Conservation (phyloP, 1,140 invertebrate species). For the Telenomus remus region DNA sequence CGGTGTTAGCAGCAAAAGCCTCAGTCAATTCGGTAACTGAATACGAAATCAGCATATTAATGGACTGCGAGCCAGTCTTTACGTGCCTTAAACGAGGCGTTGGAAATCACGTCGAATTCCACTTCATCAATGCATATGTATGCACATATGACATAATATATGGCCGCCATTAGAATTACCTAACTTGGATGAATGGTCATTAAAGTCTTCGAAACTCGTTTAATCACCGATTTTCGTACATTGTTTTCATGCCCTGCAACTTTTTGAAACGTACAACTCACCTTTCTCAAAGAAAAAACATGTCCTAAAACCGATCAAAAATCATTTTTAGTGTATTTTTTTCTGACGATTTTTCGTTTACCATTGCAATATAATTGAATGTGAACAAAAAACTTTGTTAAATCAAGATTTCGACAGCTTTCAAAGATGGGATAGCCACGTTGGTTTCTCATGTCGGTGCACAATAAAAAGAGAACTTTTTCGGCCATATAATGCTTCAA, state of each 20-base stretch:
- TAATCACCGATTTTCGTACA: constrained; percentile 20
- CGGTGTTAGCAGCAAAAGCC: constrained; percentile 51
- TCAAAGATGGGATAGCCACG: background rate
- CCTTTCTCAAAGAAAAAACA: too few relatives aligned
- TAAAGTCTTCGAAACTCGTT: constrained; percentile 33
- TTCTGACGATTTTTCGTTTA: too few relatives aligned
- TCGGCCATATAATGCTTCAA: constrained; percentile 29
- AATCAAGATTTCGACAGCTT: background rate
- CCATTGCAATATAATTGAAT: too few relatives aligned
- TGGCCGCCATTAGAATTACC: constrained; percentile 42
- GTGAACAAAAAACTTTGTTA: background rate
- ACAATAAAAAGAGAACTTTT: constrained; percentile 16
- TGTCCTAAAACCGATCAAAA: background rate
- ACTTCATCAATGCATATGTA: constrained; percentile 60
- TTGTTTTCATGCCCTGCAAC: background rate
- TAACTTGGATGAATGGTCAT: constrained; percentile 33
- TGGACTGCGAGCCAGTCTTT: constrained; percentile 57
- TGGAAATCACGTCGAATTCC: constrained; percentile 62
- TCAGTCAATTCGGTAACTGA: constrained; percentile 58
- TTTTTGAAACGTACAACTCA: background rate
- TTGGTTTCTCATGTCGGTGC: background rate
- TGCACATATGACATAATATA: constrained; percentile 51
- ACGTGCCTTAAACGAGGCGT: constrained; percentile 61
- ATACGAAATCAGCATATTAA: constrained; percentile 68
- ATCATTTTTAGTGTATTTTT: too few relatives aligned